Evolutionary conservation across 2,797 vertebrate species (phyloP), one percentile per base, ranked within the genome.

Genomic region (Distichodus sexfasciatus): DNA sequence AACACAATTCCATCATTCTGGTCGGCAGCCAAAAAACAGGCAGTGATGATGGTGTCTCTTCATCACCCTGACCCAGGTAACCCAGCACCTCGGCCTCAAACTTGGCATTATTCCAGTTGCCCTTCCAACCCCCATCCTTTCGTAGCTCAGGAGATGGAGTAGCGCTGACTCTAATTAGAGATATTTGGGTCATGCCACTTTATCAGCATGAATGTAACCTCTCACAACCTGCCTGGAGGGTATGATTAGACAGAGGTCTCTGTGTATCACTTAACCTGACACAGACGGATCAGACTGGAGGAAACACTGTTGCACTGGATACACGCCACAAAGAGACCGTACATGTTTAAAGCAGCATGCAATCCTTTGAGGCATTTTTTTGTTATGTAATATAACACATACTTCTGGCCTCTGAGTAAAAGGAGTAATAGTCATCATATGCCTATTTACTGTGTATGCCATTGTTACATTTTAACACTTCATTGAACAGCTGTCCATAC

Each of bases 141-240:
- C 10, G 38, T 71, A 53, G 58, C 77, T 66, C 68, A 31, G 69
- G 68, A 74, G 59, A 79, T 48, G 12, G 21, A 36, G 55, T 68
- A 74, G 64, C 71, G 55, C 67, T 23, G n/a, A 24, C 59, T 58
- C 47, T 70, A 74, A 81, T 71, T 69, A 74, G 38, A 60, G 15
- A 70, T 64, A 59, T 76, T 64, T 31, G 60, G 63, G 23, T 75
- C 41, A 51, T 40, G 65, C 24, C 55, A 72, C 51, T 71, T 46
- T 47, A 59, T 72, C 36, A 48, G 46, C n/a, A 58, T 43, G 36
- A 65, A 41, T 15, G 8, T 47, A 38, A 21, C 38, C 48, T 53
- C 19, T 12, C 48, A 40, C 51, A 28, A 11, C 48, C 23, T 63
- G 29, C 58, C 36, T 36, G 40, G 47, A 43, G 53, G 48, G 4